Conservation (phyloP, 2,797 vertebrate genomes). For the Tympanoctomys barrerae region DNA sequence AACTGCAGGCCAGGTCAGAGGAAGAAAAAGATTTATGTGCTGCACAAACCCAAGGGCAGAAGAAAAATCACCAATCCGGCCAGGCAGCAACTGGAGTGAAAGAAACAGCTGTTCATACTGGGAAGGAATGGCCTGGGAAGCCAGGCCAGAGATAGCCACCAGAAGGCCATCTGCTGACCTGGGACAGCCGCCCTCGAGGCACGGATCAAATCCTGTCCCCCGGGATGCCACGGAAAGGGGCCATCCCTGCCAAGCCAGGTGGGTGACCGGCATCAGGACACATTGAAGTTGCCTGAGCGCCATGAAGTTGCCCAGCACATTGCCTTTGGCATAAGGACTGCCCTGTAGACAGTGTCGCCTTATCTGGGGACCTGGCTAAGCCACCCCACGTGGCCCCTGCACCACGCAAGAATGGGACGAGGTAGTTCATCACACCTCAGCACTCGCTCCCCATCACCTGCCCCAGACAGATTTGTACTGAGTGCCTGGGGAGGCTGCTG, state of each 20-base stretch:
- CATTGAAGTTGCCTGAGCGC: conserved; percentile 93
- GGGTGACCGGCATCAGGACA: conserved; percentile 86
- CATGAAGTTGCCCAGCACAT: conserved; percentile 78
- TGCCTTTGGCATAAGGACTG: conserved; percentile 67
- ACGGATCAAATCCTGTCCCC: conserved; percentile 94
- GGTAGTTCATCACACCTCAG: not conserved
- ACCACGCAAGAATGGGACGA: conserved; percentile 45
- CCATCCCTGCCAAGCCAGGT: conserved; percentile 87
- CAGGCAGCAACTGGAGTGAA: conserved; percentile 95
- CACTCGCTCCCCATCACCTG: not conserved
- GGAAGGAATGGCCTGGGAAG: conserved; percentile 97
- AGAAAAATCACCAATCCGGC: conserved; percentile 95
- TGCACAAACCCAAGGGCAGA: conserved; percentile 95
- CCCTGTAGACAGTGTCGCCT: conserved; percentile 60
- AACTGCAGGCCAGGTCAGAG: conserved; percentile 95
- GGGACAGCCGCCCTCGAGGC: conserved; percentile 95
- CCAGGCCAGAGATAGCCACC: conserved; percentile 97
- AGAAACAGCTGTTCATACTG: conserved; percentile 98
- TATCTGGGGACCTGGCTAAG: conserved; percentile 67
- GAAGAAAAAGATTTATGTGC: conserved; percentile 97
- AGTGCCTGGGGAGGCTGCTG: not conserved
- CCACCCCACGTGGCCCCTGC: conserved; percentile 33
- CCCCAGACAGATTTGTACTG: not conserved
- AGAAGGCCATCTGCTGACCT: conserved; percentile 99
- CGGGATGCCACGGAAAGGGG: conserved; percentile 91